phyloP scores from a whole-genome alignment of 2,797 vertebrate species.

The Falco peregrinus region DNA sequence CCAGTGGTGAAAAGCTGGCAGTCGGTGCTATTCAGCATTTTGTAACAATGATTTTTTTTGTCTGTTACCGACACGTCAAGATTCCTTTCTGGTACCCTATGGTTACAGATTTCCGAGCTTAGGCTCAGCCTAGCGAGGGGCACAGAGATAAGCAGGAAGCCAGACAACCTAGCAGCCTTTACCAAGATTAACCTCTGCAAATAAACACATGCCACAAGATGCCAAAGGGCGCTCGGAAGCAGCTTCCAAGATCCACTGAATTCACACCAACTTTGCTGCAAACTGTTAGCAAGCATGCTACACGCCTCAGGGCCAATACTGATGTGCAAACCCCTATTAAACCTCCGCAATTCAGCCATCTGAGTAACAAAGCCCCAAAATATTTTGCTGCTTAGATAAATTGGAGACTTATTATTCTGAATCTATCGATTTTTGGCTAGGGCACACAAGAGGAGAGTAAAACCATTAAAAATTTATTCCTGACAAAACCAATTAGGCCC shows the following conservation, averaged over 20 bases:
- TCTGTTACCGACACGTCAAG: not conserved
- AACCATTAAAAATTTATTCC: not conserved
- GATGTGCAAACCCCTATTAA: not conserved
- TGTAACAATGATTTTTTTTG: too few species aligned
- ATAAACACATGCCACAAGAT: accelerated
- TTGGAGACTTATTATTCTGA: not conserved
- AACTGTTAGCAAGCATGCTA: accelerated
- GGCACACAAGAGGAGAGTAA: not conserved
- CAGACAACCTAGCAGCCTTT: not conserved
- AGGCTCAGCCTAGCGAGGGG: not conserved
- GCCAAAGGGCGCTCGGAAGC: not conserved
- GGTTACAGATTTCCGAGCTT: not conserved
- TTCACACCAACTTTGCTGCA: not conserved
- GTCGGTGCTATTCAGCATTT: too few species aligned
- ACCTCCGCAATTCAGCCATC: not conserved
- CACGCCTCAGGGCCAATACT: not conserved
- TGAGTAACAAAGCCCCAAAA: not conserved
- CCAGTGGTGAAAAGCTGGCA: too few species aligned
- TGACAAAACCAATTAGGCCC: not conserved
- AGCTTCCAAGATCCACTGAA: not conserved
- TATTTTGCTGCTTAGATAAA: too few species aligned
- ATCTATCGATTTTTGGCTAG: not conserved
- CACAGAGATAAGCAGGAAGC: not conserved
- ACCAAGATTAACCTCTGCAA: not conserved
- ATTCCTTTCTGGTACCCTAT: not conserved